These are phyloP conservation scores for Lithodes maja DNA, from an alignment of 2,888 invertebrate species.

Conservation along the genomic window DNA sequence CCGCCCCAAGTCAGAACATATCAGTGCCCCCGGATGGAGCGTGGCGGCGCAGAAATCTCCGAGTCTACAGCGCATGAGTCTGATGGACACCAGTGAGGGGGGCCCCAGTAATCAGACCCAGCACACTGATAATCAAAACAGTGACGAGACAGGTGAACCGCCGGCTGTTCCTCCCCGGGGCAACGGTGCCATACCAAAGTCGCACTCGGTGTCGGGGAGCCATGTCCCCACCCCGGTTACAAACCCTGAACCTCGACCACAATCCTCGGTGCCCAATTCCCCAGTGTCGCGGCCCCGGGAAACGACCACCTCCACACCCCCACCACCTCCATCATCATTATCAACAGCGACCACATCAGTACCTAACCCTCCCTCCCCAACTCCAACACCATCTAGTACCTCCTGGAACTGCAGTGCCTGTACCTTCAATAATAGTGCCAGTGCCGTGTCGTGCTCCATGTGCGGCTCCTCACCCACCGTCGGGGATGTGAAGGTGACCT, in stretches of 20 bases:
- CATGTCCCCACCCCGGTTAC: constrained; percentile 64
- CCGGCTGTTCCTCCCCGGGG: constrained; percentile 26
- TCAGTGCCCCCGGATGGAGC: constrained; percentile 47
- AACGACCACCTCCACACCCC: not conserved
- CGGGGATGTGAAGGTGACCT: constrained; percentile 66
- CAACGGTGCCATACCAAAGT: constrained; percentile 68
- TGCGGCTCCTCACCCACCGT: constrained; percentile 73
- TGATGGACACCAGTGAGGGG: constrained; percentile 44
- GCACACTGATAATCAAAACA: constrained; percentile 58
- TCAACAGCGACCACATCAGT: constrained; percentile 72
- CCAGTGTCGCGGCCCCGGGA: constrained; percentile 36
- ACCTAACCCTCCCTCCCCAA: not conserved
- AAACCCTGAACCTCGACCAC: not conserved
- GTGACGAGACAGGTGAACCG: constrained; percentile 37
- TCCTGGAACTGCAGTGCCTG: constrained; percentile 74
- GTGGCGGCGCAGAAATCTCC: constrained; percentile 55
- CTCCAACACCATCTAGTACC: constrained; percentile 34
- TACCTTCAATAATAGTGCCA: constrained; percentile 73
- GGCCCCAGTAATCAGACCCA: not conserved
- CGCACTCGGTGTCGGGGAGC: constrained; percentile 55
- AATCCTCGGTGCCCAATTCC: constrained; percentile 30
- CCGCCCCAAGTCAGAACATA: constrained; percentile 61
- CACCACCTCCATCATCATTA: constrained; percentile 62
- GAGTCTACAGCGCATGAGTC: constrained; percentile 54
- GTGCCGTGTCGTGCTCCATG: constrained; percentile 73